A percentile compares a stretch with the other conserved stretches of the same genome.
Evolutionary conservation across 1,140 invertebrate species (phyloP).

Genomic region (Eupeodes corollae): DNA sequence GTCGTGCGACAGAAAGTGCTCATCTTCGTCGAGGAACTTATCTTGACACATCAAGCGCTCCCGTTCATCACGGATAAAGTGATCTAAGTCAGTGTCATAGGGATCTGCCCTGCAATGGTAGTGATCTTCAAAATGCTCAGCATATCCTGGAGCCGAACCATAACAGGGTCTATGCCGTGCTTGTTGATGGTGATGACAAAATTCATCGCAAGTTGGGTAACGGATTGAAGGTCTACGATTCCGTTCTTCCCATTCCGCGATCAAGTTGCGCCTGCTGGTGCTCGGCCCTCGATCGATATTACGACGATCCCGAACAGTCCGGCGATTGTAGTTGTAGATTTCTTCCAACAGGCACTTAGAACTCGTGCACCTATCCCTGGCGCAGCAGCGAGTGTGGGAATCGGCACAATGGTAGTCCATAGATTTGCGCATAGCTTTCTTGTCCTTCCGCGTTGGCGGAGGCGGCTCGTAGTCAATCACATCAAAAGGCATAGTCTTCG

Average conservation of each 20-base stretch:
- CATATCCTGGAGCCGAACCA: slow-evolving; percentile 21
- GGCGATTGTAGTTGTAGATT: slow-evolving; percentile 16
- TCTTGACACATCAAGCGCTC: slow-evolving; percentile 31
- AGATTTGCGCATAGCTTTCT: slow-evolving; percentile 21
- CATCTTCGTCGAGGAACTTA: slow-evolving; percentile 35
- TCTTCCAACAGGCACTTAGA: slow-evolving; percentile 32
- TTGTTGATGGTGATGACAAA: slow-evolving; percentile 27
- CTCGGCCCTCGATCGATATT: slow-evolving; percentile 5
- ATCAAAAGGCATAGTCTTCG: slow-evolving; percentile 34
- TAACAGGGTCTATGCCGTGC: slow-evolving; percentile 9
- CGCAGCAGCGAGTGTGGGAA: slow-evolving; percentile 15
- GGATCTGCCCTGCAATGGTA: slow-evolving; percentile 24
- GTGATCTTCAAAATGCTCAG: slow-evolving; percentile 24
- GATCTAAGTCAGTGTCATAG: slow-evolving; percentile 34
- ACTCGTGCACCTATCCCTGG: slow-evolving; percentile 31
- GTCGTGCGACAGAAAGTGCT: slow-evolving; percentile 21
- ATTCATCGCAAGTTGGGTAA: slow-evolving; percentile 30
- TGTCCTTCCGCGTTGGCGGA: slow-evolving; percentile 22
- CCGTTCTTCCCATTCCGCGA: slow-evolving; percentile 9
- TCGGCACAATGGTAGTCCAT: slow-evolving; percentile 4
- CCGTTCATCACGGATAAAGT: slow-evolving; percentile 32
- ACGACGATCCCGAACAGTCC: slow-evolving; percentile 1
- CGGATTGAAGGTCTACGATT: slow-evolving; percentile 11
- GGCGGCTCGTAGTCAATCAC: slow-evolving; percentile 35
- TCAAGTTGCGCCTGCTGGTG: slow-evolving; percentile 7